Evolutionary conservation across 2,113 vertebrate species (phyloP).

Genomic region (Echinops telfairi): DNA sequence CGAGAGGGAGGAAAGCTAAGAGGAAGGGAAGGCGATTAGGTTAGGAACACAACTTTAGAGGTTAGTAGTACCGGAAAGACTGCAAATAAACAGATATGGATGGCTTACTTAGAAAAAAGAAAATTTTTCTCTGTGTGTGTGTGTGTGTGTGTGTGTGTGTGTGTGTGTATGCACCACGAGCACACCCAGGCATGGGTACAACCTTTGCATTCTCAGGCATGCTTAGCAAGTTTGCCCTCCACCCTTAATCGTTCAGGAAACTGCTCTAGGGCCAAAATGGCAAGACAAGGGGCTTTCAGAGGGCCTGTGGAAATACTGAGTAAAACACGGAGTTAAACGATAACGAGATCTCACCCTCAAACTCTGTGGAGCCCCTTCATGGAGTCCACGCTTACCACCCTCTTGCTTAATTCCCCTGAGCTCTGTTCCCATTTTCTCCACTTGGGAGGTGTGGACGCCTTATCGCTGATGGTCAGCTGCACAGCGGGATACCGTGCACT

Average conservation of each 20-base stretch:
- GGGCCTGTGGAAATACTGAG: no score
- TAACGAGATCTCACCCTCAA: no score
- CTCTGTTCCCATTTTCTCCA: background rate
- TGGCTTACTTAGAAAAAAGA: background rate
- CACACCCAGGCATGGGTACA: no score
- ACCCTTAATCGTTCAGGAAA: background rate
- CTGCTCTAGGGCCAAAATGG: no score
- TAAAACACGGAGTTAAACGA: no score
- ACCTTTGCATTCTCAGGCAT: background rate
- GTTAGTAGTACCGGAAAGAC: background rate
- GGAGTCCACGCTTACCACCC: background rate
- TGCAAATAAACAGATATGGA: background rate
- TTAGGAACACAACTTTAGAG: background rate
- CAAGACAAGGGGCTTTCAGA: no score
- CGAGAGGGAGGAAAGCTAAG: background rate
- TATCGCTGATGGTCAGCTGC: background rate
- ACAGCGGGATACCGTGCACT: background rate
- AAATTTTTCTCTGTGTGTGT: background rate
- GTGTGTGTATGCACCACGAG: background rate
- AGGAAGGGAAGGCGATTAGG: background rate
- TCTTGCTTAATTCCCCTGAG: background rate
- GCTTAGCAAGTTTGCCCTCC: background rate
- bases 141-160: background rate
- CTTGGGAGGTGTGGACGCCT: background rate
- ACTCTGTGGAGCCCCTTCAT: no score